A percentile compares a stretch with the other conserved stretches of the same genome.
These are phyloP conservation scores for Protobothrops flavoviridis DNA, from an alignment of 2,113 vertebrate genomes.

Conservation along the genomic window DNA sequence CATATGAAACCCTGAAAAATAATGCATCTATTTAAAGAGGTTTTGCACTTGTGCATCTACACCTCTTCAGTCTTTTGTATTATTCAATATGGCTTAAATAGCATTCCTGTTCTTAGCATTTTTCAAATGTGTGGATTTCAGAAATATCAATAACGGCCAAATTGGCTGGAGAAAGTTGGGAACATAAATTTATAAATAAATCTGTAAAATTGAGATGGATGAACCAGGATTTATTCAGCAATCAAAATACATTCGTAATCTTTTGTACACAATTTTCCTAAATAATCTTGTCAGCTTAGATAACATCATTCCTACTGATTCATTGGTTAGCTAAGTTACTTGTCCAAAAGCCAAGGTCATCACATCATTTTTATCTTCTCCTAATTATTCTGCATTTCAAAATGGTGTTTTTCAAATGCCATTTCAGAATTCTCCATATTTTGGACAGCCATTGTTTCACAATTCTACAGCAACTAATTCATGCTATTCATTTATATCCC, in stretches of 20 bases:
- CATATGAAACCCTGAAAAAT: too few species aligned
- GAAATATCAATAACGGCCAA: not conserved
- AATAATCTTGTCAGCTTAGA: not conserved
- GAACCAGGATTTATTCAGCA: not conserved
- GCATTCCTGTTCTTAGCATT: not conserved
- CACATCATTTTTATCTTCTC: not conserved
- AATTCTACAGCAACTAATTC: not conserved
- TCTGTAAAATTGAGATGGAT: not conserved
- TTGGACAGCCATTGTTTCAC: not conserved
- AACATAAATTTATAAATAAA: not conserved
- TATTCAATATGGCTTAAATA: too few species aligned
- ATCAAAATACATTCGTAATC: not conserved
- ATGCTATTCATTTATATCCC: not conserved
- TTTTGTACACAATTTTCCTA: not conserved
- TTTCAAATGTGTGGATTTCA: not conserved
- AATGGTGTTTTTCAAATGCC: not conserved
- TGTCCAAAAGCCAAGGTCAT: not conserved
- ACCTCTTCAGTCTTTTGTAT: too few species aligned
- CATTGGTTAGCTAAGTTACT: not conserved
- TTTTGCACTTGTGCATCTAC: too few species aligned
- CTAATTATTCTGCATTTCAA: not conserved
- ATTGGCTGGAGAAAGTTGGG: too few species aligned
- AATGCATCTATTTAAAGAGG: too few species aligned
- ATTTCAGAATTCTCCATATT: not conserved
- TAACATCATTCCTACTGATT: not conserved